Conservation (phyloP, 2,797 vertebrate genomes). For the Leucoraja ocellata region DNA sequence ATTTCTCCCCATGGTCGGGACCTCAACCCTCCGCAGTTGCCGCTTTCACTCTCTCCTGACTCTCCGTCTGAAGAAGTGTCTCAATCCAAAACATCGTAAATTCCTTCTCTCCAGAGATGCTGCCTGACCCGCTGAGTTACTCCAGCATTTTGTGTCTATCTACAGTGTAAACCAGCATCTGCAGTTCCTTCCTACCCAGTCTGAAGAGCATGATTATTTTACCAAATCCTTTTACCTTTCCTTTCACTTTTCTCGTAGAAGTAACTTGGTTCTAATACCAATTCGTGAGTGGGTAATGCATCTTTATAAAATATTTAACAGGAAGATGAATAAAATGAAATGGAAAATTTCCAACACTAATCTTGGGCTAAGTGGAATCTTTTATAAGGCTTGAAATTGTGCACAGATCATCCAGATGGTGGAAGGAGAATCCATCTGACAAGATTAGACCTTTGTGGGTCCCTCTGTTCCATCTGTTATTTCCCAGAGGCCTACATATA, state of each 20-base stretch:
- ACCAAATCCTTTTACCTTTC: neutral
- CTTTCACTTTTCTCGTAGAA: slow-evolving; percentile 10
- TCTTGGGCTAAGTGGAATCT: slow-evolving; percentile 77
- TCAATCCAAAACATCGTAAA: too few species aligned
- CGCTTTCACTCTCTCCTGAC: too few species aligned
- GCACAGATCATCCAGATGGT: slow-evolving; percentile 93
- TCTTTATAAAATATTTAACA: neutral
- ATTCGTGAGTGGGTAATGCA: neutral
- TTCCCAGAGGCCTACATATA: neutral
- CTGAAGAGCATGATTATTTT: neutral
- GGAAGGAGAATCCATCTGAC: slow-evolving; percentile 91
- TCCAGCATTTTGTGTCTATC: too few species aligned
- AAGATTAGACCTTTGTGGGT: slow-evolving; percentile 95
- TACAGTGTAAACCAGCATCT: too few species aligned
- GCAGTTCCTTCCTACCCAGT: neutral
- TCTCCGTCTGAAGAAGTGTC: too few species aligned
- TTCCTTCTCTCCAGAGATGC: too few species aligned
- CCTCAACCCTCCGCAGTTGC: too few species aligned
- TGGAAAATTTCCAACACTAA: slow-evolving; percentile 79
- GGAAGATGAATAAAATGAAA: slow-evolving; percentile 54
- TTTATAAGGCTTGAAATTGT: slow-evolving; percentile 81
- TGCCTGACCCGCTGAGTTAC: too few species aligned
- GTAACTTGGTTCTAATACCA: neutral
- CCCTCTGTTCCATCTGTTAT: slow-evolving; percentile 82
- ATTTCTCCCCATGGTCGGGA: too few species aligned